Evolutionary conservation across 2,797 vertebrate species (phyloP).

Genomic region (Melanotaenia boesemani): DNA sequence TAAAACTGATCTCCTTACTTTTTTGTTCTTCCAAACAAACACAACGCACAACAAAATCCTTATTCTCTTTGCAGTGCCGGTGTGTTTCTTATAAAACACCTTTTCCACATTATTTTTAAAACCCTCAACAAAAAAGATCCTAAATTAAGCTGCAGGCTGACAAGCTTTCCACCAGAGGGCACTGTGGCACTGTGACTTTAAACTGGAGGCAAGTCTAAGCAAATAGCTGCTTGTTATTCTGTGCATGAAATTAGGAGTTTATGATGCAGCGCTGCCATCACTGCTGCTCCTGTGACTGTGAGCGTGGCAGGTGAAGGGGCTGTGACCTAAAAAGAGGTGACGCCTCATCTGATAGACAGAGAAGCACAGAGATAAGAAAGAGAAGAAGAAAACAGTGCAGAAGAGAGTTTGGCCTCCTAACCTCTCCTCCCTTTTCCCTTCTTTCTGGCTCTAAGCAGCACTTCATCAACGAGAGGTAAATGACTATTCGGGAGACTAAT

Average conservation of each 20-base stretch:
- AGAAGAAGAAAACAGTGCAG: not conserved
- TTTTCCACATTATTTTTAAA: not conserved
- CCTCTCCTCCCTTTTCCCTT: conserved; percentile 20
- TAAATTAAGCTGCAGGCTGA: not conserved
- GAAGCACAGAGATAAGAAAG: not conserved
- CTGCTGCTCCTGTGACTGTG: conserved; percentile 21
- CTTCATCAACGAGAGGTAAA: conserved; percentile 73
- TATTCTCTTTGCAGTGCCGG: too few species aligned
- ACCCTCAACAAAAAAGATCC: not conserved
- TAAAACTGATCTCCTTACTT: too few species aligned
- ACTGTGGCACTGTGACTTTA: conserved; percentile 46
- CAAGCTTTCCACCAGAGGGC: conserved; percentile 64
- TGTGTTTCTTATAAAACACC: conserved; percentile 37
- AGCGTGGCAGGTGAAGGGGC: conserved; percentile 58
- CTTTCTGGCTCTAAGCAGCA: conserved; percentile 37
- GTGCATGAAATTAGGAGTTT: conserved; percentile 31
- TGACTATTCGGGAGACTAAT: conserved; percentile 80
- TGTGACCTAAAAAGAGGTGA: conserved; percentile 54
- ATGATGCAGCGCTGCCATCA: conserved; percentile 49
- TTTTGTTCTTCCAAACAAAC: too few species aligned
- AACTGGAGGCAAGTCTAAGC: not conserved
- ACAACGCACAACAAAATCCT: too few species aligned
- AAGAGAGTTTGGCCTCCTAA: conserved; percentile 32
- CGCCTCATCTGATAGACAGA: conserved; percentile 37
- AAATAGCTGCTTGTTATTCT: conserved; percentile 61